Percentiles rank a stretch among this genome's conserved stretches.
These are phyloP conservation scores for Uropsilus gracilis DNA, from an alignment of 2,113 vertebrate genomes.

Conservation along the genomic window DNA sequence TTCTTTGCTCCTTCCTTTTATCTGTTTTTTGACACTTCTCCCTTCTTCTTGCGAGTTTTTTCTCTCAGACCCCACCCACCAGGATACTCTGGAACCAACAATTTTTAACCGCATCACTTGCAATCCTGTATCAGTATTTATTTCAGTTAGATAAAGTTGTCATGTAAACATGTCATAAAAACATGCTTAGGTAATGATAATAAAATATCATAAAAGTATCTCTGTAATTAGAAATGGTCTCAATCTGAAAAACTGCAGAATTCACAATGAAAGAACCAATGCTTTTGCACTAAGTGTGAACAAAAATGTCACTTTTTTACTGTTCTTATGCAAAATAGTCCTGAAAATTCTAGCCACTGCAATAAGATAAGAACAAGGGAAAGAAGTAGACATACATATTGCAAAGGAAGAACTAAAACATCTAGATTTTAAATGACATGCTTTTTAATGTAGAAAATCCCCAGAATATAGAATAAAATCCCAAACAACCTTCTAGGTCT, in stretches of 20 bases:
- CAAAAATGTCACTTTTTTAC: background rate
- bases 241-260: background rate
- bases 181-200: too few species aligned
- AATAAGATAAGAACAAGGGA: background rate
- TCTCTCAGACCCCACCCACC: too few species aligned
- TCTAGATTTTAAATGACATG: background rate
- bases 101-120: too few species aligned
- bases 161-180: background rate
- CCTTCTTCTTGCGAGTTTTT: too few species aligned
- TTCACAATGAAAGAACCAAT: background rate
- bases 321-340: too few species aligned
- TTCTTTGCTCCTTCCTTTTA: too few species aligned
- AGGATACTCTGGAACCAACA: too few species aligned
- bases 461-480: background rate
- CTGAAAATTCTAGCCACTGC: too few species aligned
- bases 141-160: background rate
- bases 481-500: background rate
- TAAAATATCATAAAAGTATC: too few species aligned
- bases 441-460: background rate
- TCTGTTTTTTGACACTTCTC: too few species aligned
- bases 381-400: background rate
- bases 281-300: background rate
- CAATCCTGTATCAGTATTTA: too few species aligned
- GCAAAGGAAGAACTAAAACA: background rate
- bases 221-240: background rate